Evolutionary conservation across 2,113 vertebrate genomes (phyloP), one percentile per base, ranked within the genome.

Genomic region (Xiphophorus hellerii): DNA sequence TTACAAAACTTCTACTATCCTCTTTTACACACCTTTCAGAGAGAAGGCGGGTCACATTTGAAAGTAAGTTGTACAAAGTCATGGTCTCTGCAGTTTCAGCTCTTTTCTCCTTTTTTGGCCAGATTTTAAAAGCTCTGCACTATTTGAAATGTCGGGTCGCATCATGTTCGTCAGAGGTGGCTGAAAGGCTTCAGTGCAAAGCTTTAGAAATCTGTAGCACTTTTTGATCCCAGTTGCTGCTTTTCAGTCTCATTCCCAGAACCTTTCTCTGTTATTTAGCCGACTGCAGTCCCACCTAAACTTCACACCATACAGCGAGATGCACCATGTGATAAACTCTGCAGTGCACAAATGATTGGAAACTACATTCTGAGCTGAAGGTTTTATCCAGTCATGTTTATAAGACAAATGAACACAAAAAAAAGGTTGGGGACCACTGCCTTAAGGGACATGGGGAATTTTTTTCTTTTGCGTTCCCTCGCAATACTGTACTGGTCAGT

Each of bases 1-100:
- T 69, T 64, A 51, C 81, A 71, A 66, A 88, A 76, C 83, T 84
- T 84, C 88, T 75, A 77, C 78, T 84, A 80, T 92, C 82, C 80
- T 88, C 86, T 91, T 81, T 88, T 85, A 89, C 89, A 90, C 91
- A 90, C 83, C 84, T 91, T 92, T 89, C 94, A 94, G 94, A 94
- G 78, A 92, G 93, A 90, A 94, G 94, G 92, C 94, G 92, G 88
- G 93, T 94, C 90, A 94, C 94, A 84, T 94, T 94, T 91, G 93
- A 94, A 94, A 94, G 94, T 94, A 93, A 94, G 94, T 94, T 39
- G 68, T 82, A 78, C 86, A 83, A 90, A 84, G 87, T 83, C 66
- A 5, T 68, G 78, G 78, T 81, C 82, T 77, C 25, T 88, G 51
- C 51, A 58, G 51, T 79, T 77, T 88, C 67, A 48, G 20, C 78